Conservation (phyloP, 1,140 invertebrate genomes). For the Drosophila tristis region DNA sequence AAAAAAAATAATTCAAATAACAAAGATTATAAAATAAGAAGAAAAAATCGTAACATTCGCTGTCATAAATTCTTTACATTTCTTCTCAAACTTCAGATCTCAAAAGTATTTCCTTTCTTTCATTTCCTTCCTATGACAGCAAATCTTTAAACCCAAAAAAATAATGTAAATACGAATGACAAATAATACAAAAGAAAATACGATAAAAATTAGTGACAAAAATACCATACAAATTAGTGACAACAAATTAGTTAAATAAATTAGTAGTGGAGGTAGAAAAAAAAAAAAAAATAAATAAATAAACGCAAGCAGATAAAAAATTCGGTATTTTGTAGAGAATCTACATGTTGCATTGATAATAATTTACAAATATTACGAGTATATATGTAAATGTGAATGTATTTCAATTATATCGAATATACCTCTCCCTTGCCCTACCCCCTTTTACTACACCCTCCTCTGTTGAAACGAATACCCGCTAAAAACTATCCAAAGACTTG, state of each 20-base stretch:
- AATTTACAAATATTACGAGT: slow-evolving; percentile 76
- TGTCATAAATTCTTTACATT: slow-evolving; percentile 18
- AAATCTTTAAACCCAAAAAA: slow-evolving; percentile 16
- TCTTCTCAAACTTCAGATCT: slow-evolving; percentile 4
- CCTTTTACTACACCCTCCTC: neutral
- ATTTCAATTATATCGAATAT: slow-evolving; percentile 39
- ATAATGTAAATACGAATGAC: slow-evolving; percentile 67
- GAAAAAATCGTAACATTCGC: slow-evolving; percentile 5
- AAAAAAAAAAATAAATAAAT: slow-evolving; percentile 8
- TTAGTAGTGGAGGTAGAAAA: slow-evolving; percentile 55
- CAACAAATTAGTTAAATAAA: slow-evolving; percentile 68
- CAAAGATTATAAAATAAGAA: slow-evolving; percentile 18
- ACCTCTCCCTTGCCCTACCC: neutral
- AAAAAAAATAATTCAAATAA: slow-evolving; percentile 2
- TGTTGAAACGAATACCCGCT: slow-evolving; percentile 17
- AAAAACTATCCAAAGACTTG: slow-evolving; percentile 57
- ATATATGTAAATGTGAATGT: slow-evolving; percentile 39
- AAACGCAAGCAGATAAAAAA: slow-evolving; percentile 16
- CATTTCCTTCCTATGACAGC: slow-evolving; percentile 13
- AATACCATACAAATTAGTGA: slow-evolving; percentile 38
- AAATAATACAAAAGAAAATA: slow-evolving; percentile 59
- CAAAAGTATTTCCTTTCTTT: slow-evolving; percentile 2
- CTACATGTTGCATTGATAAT: slow-evolving; percentile 82
- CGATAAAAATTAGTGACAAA: slow-evolving; percentile 40
- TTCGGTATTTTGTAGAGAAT: slow-evolving; percentile 81